Percentiles rank a stretch among this genome's conserved stretches.
phyloP scores from a whole-genome alignment of 2,797 vertebrate genomes.

The Anabacerthia variegaticeps region DNA sequence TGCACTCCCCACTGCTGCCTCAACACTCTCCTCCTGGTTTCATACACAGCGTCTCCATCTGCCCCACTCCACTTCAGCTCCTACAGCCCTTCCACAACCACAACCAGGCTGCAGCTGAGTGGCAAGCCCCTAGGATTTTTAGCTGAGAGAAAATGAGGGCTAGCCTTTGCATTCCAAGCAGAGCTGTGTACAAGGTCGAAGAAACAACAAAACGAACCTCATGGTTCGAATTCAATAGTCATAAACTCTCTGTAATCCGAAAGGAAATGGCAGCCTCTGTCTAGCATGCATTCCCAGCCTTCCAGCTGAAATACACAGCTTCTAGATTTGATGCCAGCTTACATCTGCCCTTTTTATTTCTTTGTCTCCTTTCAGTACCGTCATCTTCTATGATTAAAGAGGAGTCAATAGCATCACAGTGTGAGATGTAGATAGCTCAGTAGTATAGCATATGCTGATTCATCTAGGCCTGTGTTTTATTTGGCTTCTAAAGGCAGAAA shows the following conservation, averaged over 20 bases:
- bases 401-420: background rate
- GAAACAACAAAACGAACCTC: background rate
- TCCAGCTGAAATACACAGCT: background rate
- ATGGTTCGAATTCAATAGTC: background rate
- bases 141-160: background rate
- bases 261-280: background rate
- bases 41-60: accelerated
- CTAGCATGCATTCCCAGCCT: background rate
- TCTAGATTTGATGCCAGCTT: background rate
- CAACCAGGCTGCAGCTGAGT: background rate
- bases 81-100: background rate
- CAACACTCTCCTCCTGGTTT: accelerated
- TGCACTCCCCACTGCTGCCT: accelerated
- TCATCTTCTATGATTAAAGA: background rate
- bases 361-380: background rate
- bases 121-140: background rate
- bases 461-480: background rate
- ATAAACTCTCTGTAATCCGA: background rate
- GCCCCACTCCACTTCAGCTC: background rate
- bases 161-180: background rate
- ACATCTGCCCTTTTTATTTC: background rate
- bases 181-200: background rate
- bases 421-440: background rate
- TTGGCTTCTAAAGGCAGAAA: slow-evolving; percentile 1
- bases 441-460: background rate